Base-by-base conservation (phyloP, 2,113 vertebrate species). In the Callionymus lyra region DNA sequence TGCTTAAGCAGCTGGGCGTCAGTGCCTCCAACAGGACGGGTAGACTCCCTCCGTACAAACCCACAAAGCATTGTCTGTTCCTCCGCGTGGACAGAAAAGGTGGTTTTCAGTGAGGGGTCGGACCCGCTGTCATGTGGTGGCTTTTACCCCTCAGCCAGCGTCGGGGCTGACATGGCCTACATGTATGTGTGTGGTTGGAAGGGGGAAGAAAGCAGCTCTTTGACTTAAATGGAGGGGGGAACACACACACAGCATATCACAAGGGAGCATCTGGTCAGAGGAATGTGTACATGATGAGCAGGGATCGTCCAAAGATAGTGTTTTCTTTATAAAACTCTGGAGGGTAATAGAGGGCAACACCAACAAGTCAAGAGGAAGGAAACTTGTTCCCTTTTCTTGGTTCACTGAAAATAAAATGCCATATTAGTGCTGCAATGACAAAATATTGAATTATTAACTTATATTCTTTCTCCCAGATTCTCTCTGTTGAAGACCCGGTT, bases 61-160 rank as follows among this genome's bases (percentile, higher is more conserved):
- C n/a, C 69, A 84, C 84, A 85, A 86, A 80, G 81, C 77, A 84
- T 81, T 84, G 79, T 84, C 83, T 84, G 81, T 84, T 71, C 43
- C 71, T 53, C 63, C 58, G 42, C 38, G 55, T 16, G 39, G 53
- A 74, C 59, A 68, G 71, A 68, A 77, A 84, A 84, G 76, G 84
- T 83, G 76, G 73, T 79, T 80, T 81, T 73, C 63, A 69, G 59
- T n/a, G 53, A 70, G 70, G 66, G 63, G 70, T 53, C n/a, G 58
- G 67, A 63, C 72, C 61, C 42, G 44, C 74, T 73, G 71, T 83
- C 79, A 79, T 84, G 82, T 80, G 81, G 81, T 77, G 76, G 70
- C 79, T 78, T 69, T 31, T 38, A 57, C 59, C 52, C 63, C 45
- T 56, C 56, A 70, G 72, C 62, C 59, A 77, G 75, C 76, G 73